Percentiles rank a stretch among this genome's conserved stretches.
These are phyloP conservation scores for Hoplias malabaricus DNA, from an alignment of 2,113 vertebrate genomes.

Conservation along the genomic window DNA sequence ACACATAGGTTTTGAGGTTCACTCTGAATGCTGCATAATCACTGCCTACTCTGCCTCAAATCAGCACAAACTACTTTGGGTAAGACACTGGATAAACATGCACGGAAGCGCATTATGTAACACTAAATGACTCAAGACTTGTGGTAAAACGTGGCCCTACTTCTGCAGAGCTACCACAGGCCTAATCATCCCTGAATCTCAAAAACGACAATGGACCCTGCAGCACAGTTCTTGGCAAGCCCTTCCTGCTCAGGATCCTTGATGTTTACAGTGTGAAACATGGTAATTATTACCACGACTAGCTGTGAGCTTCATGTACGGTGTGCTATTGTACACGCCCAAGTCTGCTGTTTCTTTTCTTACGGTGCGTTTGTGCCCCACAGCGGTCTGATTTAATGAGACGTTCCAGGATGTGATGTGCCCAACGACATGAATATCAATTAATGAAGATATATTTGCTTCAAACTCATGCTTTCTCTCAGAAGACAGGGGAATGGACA, in stretches of 20 bases:
- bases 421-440: slow-evolving; percentile 28
- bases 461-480: slow-evolving; percentile 5
- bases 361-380: not conserved
- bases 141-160: not conserved
- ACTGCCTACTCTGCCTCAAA: slow-evolving; percentile 46
- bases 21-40: slow-evolving; percentile 59
- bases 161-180: not conserved
- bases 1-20: slow-evolving; percentile 42
- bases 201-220: not conserved
- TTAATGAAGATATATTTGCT: not conserved
- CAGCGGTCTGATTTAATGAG: slow-evolving; percentile 25
- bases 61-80: slow-evolving; percentile 30
- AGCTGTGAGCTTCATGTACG: not conserved
- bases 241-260: not conserved
- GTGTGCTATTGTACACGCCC: not conserved
- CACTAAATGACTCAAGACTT: slow-evolving; percentile 20
- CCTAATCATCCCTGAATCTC: not conserved
- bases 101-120: slow-evolving; percentile 39
- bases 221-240: not conserved
- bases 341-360: slow-evolving; percentile 1
- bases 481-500: not conserved
- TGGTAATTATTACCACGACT: not conserved
- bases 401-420: slow-evolving; percentile 7
- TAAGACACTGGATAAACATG: slow-evolving; percentile 49
- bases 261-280: not conserved